Conservation (phyloP, 2,113 vertebrate genomes). For the Scartelaos histophorus region DNA sequence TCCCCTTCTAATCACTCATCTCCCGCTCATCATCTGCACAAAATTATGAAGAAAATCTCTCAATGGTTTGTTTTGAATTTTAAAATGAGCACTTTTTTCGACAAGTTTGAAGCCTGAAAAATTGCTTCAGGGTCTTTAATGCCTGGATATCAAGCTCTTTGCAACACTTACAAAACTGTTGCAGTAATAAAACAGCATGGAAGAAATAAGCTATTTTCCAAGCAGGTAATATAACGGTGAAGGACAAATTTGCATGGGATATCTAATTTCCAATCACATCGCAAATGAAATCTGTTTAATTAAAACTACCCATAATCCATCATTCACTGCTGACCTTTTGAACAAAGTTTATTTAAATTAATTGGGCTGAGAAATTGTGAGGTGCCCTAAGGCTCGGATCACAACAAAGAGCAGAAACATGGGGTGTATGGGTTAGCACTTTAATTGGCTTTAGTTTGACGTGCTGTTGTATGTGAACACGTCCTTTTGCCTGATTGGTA, state of each 20-base stretch:
- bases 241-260: conserved; percentile 19
- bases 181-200: conserved; percentile 15
- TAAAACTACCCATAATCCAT: conserved; percentile 60
- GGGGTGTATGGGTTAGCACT: conserved; percentile 24
- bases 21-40: conserved; percentile 19
- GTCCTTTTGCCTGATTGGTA: conserved; percentile 8
- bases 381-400: conserved; percentile 26
- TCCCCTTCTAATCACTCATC: conserved; percentile 46
- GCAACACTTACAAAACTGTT: conserved; percentile 12
- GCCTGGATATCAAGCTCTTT: background rate
- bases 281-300: conserved; percentile 44
- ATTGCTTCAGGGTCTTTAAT: conserved; percentile 12
- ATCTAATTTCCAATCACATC: conserved; percentile 36
- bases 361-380: conserved; percentile 52
- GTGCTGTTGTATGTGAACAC: conserved; percentile 25
- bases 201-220: conserved; percentile 18
- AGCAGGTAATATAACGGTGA: conserved; percentile 7
- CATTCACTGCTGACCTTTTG: conserved; percentile 66
- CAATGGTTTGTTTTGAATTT: conserved; percentile 10
- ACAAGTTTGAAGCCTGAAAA: conserved; percentile 21
- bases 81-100: conserved; percentile 11
- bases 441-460: conserved; percentile 46
- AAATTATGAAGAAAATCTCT: conserved; percentile 36
- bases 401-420: conserved; percentile 20
- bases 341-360: conserved; percentile 58